Evolutionary conservation across 2,888 invertebrate species (phyloP).

Genomic region (Lordiphosa fenestrarum): DNA sequence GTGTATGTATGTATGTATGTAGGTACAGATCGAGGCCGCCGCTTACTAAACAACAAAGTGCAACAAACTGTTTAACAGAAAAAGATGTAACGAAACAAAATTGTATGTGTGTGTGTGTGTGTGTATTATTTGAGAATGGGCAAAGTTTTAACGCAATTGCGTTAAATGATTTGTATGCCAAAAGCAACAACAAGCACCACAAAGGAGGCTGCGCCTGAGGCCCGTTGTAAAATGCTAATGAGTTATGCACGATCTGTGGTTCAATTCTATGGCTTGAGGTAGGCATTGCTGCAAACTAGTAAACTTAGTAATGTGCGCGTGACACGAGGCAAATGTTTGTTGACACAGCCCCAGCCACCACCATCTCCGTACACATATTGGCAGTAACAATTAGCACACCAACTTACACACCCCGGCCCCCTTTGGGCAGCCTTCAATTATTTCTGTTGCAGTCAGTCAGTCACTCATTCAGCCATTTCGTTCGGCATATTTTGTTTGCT

Average conservation of each 20-base stretch:
- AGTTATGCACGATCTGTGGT: slow-evolving; percentile 55
- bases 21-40: slow-evolving; percentile 40
- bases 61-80: slow-evolving; percentile 46
- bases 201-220: slow-evolving; percentile 1
- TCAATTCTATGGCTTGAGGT: slow-evolving; percentile 4
- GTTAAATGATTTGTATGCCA: slow-evolving; percentile 61
- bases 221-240: slow-evolving; percentile 64
- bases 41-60: slow-evolving; percentile 34
- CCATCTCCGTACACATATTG: slow-evolving; percentile 5
- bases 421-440: slow-evolving; percentile 14
- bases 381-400: slow-evolving; percentile 46
- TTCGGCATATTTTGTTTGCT: slow-evolving; percentile 31
- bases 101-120: slow-evolving; percentile 27
- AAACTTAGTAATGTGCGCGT: neutral
- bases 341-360: slow-evolving; percentile 1
- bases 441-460: slow-evolving; percentile 17
- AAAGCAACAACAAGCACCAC: slow-evolving; percentile 15
- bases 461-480: slow-evolving; percentile 31
- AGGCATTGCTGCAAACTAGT: slow-evolving; percentile 4
- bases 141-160: slow-evolving; percentile 65
- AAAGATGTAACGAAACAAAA: slow-evolving; percentile 12
- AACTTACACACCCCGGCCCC: slow-evolving; percentile 7
- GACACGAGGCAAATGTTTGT: slow-evolving; percentile 5
- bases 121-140: slow-evolving; percentile 43
- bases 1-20: neutral